These are phyloP conservation scores for Diogma glabrata DNA, from an alignment of 2,888 invertebrate species.

Conservation along the genomic window DNA sequence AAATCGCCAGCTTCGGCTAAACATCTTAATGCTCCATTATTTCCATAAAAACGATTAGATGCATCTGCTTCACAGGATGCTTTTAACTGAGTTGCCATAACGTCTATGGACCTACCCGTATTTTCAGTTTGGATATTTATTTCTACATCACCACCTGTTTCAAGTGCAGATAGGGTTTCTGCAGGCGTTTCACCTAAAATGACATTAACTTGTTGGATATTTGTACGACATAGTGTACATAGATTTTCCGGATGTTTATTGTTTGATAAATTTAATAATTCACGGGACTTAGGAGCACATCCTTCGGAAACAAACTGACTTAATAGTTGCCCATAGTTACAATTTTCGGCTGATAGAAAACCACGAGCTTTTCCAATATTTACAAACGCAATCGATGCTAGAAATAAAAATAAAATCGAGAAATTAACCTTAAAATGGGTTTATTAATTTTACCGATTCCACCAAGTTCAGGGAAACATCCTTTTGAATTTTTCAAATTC, in stretches of 20 bases:
- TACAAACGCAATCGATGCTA: slow-evolving; percentile 52
- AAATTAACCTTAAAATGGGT: not conserved
- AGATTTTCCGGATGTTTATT: slow-evolving; percentile 25
- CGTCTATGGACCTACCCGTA: too few relatives aligned
- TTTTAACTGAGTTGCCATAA: slow-evolving; percentile 15
- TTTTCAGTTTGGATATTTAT: not conserved
- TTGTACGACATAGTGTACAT: slow-evolving; percentile 26
- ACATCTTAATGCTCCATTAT: slow-evolving; percentile 48
- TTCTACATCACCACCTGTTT: not conserved
- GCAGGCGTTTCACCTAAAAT: not conserved
- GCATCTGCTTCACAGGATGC: slow-evolving; percentile 41
- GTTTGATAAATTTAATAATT: slow-evolving; percentile 37
- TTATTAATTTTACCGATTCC: slow-evolving; percentile 41
- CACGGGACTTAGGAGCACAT: slow-evolving; percentile 50
- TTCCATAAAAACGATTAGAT: slow-evolving; percentile 45
- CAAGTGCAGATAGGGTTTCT: not conserved
- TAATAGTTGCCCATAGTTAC: slow-evolving; percentile 45
- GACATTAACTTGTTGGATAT: not conserved
- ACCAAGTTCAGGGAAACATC: slow-evolving; percentile 56
- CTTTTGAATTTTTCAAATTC: slow-evolving; percentile 42
- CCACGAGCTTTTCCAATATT: slow-evolving; percentile 40
- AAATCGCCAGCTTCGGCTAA: slow-evolving; percentile 43
- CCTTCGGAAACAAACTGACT: slow-evolving; percentile 44
- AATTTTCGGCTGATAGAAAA: slow-evolving; percentile 37
- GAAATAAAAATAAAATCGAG: slow-evolving; percentile 11